phyloP scores from a whole-genome alignment of 2,113 vertebrate species.

The Pangasianodon gigas region DNA sequence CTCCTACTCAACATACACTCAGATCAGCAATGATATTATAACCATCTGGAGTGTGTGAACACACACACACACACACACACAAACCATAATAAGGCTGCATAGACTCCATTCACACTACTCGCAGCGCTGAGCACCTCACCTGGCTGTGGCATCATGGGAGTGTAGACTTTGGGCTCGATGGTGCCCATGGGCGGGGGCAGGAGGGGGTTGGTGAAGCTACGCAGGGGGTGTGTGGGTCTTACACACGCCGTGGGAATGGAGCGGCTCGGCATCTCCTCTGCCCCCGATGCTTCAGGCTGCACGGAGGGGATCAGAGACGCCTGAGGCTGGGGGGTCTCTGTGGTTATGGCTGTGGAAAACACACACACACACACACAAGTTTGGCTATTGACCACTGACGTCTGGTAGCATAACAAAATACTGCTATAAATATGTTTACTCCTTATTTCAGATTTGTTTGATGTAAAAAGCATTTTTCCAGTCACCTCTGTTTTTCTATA shows the following conservation, averaged over 20 bases:
- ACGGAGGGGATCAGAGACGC: conserved; percentile 72
- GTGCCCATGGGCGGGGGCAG: conserved; percentile 87
- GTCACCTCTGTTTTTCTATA: background rate
- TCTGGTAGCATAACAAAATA: background rate
- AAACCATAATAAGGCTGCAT: background rate
- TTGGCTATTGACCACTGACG: background rate
- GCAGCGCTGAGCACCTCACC: conserved; percentile 60
- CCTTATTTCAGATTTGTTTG: background rate
- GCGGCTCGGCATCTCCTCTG: conserved; percentile 77
- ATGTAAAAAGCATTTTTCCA: background rate
- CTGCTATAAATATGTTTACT: background rate
- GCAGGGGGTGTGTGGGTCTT: conserved; percentile 86
- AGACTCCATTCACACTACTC: too few relatives aligned
- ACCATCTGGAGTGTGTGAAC: conserved; percentile 15
- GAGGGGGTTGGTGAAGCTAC: conserved; percentile 90
- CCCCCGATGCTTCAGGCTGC: conserved; percentile 73
- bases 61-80: conserved; percentile 2
- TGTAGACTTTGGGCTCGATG: conserved; percentile 91
- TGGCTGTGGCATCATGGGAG: conserved; percentile 79
- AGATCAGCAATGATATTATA: background rate
- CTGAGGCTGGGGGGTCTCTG: conserved; percentile 74
- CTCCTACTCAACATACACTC: background rate
- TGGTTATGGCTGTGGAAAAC: conserved; percentile 65
- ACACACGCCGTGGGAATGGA: conserved; percentile 91
- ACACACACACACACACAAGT: conserved; percentile 15